Evolutionary conservation across 1,140 invertebrate species (phyloP).

Genomic region (Procambarus clarkii): DNA sequence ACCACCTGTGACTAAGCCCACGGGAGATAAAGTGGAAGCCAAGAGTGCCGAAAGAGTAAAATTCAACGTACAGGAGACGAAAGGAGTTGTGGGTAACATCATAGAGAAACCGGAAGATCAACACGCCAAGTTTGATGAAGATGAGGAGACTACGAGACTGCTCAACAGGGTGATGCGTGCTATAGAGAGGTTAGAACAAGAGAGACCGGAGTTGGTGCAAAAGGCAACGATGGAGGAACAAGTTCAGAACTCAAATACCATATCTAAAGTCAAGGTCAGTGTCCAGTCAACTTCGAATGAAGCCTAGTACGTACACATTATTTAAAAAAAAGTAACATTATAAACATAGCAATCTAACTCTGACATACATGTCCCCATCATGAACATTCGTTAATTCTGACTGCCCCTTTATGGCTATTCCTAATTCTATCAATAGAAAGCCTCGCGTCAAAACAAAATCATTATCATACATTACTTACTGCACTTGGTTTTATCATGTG

Average conservation of each 20-base stretch:
- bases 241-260: no score
- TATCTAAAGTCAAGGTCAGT: neutral
- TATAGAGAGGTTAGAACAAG: conserved; percentile 45
- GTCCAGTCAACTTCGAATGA: neutral
- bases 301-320: neutral
- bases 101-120: neutral
- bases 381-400: no score
- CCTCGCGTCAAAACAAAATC: no score
- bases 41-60: neutral
- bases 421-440: no score
- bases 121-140: conserved; percentile 18
- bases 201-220: conserved; percentile 41
- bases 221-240: conserved; percentile 29
- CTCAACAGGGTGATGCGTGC: conserved; percentile 47
- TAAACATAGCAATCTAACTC: no score
- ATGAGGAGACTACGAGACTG: conserved; percentile 44
- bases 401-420: no score
- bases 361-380: no score
- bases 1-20: neutral
- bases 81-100: neutral
- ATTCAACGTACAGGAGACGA: neutral
- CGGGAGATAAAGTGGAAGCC: neutral
- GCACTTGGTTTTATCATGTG: no score
- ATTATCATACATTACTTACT: no score
- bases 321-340: no score